Percentiles rank a stretch among this genome's conserved stretches.
phyloP scores from a whole-genome alignment of 2,113 vertebrate species.

The Petaurus breviceps region DNA sequence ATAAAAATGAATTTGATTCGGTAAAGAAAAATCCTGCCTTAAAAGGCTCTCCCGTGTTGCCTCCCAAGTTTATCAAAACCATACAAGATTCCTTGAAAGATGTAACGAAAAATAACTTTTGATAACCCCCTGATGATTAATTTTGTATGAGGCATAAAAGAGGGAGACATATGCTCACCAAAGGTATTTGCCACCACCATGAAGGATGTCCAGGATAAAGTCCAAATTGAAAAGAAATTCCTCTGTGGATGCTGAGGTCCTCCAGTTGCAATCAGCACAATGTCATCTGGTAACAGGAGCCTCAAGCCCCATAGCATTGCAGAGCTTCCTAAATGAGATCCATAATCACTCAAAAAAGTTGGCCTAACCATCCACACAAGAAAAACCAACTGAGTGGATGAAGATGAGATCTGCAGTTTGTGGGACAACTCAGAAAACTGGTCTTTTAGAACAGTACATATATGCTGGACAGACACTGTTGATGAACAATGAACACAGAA shows the following conservation, averaged over 20 bases:
- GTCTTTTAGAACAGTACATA: neutral
- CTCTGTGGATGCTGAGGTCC: neutral
- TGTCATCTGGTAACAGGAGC: neutral
- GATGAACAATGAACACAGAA: neutral
- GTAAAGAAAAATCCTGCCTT: neutral
- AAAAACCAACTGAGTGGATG: neutral
- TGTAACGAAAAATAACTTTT: neutral
- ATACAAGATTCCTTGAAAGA: neutral
- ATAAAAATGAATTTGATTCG: neutral
- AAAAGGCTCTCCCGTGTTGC: neutral
- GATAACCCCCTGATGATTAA: neutral
- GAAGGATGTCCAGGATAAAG: neutral
- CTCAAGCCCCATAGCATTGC: neutral
- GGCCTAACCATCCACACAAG: constrained; percentile 1
- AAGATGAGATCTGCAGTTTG: neutral
- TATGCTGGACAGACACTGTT: neutral
- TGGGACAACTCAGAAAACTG: neutral
- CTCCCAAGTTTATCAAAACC: neutral
- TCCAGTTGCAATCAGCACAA: neutral
- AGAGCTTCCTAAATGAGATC: constrained; percentile 2
- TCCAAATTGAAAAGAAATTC: neutral
- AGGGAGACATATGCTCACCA: neutral
- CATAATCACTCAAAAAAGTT: neutral
- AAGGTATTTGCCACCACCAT: neutral
- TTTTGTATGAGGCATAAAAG: neutral